Percentiles rank a stretch among this genome's conserved stretches.
Conservation (phyloP, 2,888 invertebrate genomes). For the Empis stercorea region DNA sequence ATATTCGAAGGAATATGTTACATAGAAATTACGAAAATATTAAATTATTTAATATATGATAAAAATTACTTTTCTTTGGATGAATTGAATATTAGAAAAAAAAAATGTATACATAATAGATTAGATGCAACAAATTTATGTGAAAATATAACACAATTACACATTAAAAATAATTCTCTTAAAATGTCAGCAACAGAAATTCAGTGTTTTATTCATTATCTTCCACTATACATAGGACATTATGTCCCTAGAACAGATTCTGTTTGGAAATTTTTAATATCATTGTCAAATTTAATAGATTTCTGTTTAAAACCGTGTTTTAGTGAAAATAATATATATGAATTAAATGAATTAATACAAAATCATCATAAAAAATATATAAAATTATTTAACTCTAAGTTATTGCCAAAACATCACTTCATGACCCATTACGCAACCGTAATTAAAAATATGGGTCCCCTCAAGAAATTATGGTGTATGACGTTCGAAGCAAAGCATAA, state of each 20-base stretch:
- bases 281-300: neutral
- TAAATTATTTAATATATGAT: neutral
- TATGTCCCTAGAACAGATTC: neutral
- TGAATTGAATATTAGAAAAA: neutral
- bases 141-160: neutral
- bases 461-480: conserved; percentile 1
- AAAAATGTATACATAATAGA: neutral
- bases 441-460: neutral
- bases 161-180: neutral
- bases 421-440: neutral
- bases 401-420: neutral
- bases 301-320: too few relatives aligned
- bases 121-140: neutral
- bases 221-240: neutral
- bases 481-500: neutral
- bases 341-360: neutral
- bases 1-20: conserved; percentile 1
- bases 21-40: neutral
- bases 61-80: neutral
- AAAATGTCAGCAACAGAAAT: conserved; percentile 4
- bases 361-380: neutral
- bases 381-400: neutral
- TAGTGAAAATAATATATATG: neutral
- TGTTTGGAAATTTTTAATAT: neutral
- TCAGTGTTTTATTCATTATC: neutral